phyloP scores from a whole-genome alignment of 2,113 vertebrate genomes.

The Saccopteryx leptura region DNA sequence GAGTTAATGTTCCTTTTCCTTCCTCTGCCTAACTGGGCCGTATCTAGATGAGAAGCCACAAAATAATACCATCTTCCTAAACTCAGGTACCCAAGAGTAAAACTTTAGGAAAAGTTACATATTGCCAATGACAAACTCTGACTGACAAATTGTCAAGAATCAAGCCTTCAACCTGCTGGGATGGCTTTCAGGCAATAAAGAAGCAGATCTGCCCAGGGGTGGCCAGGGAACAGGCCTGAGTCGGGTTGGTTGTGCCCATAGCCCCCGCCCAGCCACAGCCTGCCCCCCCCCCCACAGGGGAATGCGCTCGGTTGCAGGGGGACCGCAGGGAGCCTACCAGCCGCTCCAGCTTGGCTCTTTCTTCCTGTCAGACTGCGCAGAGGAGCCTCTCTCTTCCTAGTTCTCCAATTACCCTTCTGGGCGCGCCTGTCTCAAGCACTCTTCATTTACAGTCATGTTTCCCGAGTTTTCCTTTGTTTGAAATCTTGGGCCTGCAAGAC shows the following conservation, averaged over 20 bases:
- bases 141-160: conserved; percentile 90
- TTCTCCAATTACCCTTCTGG: not conserved
- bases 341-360: not conserved
- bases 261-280: not conserved
- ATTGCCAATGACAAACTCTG: conserved; percentile 87
- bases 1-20: conserved; percentile 67
- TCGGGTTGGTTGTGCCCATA: not conserved
- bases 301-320: fast-evolving
- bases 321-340: not conserved
- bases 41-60: conserved; percentile 73
- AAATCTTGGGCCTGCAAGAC: not conserved
- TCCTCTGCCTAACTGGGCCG: not conserved
- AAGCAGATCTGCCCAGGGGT: not conserved
- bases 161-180: conserved; percentile 68
- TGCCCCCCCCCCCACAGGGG: not conserved
- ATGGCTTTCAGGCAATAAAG: conserved; percentile 82
- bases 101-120: conserved; percentile 83
- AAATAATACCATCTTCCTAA: conserved; percentile 82
- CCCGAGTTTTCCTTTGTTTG: conserved; percentile 27
- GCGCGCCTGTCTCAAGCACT: fast-evolving
- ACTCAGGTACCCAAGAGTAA: conserved; percentile 86
- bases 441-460: not conserved
- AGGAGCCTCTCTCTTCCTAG: not conserved
- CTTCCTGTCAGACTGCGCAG: not conserved
- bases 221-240: not conserved